These are phyloP conservation scores for Drosophila koepferae DNA, from an alignment of 2,888 invertebrate species.

Conservation along the genomic window DNA sequence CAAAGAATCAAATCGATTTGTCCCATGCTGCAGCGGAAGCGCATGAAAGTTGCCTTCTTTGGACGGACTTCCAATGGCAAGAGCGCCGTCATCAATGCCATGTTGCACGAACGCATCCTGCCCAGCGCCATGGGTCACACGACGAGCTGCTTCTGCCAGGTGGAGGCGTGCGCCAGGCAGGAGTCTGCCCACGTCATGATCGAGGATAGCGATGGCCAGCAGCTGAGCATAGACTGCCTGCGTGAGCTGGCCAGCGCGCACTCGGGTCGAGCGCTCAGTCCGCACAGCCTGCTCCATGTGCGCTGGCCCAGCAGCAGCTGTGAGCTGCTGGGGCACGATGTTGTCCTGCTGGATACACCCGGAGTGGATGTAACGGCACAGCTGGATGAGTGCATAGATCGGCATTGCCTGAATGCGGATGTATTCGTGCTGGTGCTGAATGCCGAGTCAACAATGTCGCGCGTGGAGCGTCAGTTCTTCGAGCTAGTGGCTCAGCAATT, in stretches of 20 bases:
- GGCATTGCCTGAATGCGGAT: constrained; percentile 99
- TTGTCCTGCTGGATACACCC: constrained; percentile 99
- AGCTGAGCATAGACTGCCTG: constrained; percentile 85
- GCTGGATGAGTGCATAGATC: constrained; percentile 99
- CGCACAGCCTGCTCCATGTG: constrained; percentile 91
- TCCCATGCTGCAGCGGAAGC: constrained; percentile 97
- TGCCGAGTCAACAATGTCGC: constrained; percentile 99
- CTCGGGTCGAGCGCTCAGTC: constrained; percentile 94
- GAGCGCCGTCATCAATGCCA: constrained; percentile 99
- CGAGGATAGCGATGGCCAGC: constrained; percentile 90
- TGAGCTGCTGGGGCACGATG: constrained; percentile 96
- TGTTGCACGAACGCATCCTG: constrained; percentile 98
- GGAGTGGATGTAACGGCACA: constrained; percentile 99
- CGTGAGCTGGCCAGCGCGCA: constrained; percentile 96
- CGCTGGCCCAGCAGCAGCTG: constrained; percentile 94
- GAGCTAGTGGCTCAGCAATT: constrained; percentile 98
- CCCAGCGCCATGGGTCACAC: constrained; percentile 99
- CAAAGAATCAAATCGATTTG: constrained; percentile 95
- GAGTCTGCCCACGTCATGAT: constrained; percentile 94
- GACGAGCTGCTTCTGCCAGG: constrained; percentile 99
- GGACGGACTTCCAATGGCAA: constrained; percentile 98
- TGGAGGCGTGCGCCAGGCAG: constrained; percentile 90
- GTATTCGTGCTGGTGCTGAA: constrained; percentile 99
- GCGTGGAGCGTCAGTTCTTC: constrained; percentile 99
- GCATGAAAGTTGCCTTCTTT: constrained; percentile 94